A percentile compares a stretch with the other conserved stretches of the same genome.
Evolutionary conservation across 2,888 invertebrate genomes (phyloP).

Genomic region (Tetanocera ferruginea): DNA sequence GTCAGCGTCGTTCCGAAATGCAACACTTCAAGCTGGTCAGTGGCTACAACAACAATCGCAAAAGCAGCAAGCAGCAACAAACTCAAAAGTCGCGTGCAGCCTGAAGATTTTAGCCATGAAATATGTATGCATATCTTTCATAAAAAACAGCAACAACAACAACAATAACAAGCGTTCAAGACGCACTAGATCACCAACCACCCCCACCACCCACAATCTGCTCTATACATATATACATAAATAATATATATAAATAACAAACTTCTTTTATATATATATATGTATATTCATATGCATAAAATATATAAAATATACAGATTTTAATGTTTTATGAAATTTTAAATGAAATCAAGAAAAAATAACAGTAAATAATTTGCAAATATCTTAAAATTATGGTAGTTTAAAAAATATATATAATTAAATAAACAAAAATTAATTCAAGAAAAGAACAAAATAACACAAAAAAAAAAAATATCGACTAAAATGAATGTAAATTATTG

Average conservation of each 20-base stretch:
- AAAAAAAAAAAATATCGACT: constrained; percentile 43
- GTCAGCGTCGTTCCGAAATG: constrained; percentile 72
- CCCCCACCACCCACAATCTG: constrained; percentile 32
- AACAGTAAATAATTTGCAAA: constrained; percentile 1
- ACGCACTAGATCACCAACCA: constrained; percentile 26
- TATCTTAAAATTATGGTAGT: neutral
- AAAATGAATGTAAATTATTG: constrained; percentile 54
- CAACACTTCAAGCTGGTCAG: constrained; percentile 72
- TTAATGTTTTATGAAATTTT: constrained; percentile 46
- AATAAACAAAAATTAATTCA: constrained; percentile 49
- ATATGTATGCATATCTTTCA: constrained; percentile 1
- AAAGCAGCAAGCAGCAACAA: constrained; percentile 67
- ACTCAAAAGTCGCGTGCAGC: neutral
- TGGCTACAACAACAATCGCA: constrained; percentile 76
- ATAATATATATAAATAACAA: constrained; percentile 43
- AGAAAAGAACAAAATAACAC: constrained; percentile 41
- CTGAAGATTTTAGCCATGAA: constrained; percentile 5
- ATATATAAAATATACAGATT: neutral
- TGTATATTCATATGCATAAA: neutral
- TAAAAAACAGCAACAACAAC: constrained; percentile 40
- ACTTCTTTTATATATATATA: constrained; percentile 11
- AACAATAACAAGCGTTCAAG: constrained; percentile 22
- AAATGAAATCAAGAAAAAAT: constrained; percentile 43
- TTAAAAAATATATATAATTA: constrained; percentile 27
- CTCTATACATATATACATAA: constrained; percentile 48